These are phyloP conservation scores for Trilocha varians DNA, from an alignment of 2,888 invertebrate genomes.

Conservation along the genomic window DNA sequence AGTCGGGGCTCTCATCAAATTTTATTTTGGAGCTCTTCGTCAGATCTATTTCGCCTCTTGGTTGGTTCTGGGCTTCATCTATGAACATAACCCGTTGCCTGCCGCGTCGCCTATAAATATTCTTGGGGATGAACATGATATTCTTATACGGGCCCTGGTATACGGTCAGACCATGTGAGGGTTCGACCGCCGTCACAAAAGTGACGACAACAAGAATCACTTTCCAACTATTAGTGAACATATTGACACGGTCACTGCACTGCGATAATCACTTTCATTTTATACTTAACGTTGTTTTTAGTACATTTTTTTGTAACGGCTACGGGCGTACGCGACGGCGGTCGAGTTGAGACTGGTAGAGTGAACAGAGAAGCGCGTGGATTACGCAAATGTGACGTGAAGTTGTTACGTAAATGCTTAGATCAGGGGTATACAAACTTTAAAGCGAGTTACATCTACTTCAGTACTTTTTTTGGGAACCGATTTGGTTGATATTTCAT, in stretches of 20 bases:
- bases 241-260: slow-evolving; percentile 63
- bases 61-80: slow-evolving; percentile 49
- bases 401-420: slow-evolving; percentile 22
- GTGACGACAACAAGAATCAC: slow-evolving; percentile 54
- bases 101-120: slow-evolving; percentile 27
- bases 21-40: slow-evolving; percentile 58
- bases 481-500: too few species aligned
- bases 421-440: too few species aligned
- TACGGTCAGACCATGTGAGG: slow-evolving; percentile 54
- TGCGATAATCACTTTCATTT: slow-evolving; percentile 62
- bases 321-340: slow-evolving; percentile 21
- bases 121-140: slow-evolving; percentile 56
- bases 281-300: slow-evolving; percentile 27
- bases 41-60: slow-evolving; percentile 61
- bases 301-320: slow-evolving; percentile 27
- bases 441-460: too few species aligned
- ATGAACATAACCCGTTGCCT: slow-evolving; percentile 46
- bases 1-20: slow-evolving; percentile 62
- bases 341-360: slow-evolving; percentile 20
- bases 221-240: slow-evolving; percentile 68
- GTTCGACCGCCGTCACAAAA: slow-evolving; percentile 48
- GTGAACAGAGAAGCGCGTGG: slow-evolving; percentile 9
- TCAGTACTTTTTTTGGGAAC: too few species aligned
- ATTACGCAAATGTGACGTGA: slow-evolving; percentile 40
- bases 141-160: slow-evolving; percentile 45